These are phyloP conservation scores for Meles meles DNA, from an alignment of 2,113 vertebrate species.

Conservation along the genomic window DNA sequence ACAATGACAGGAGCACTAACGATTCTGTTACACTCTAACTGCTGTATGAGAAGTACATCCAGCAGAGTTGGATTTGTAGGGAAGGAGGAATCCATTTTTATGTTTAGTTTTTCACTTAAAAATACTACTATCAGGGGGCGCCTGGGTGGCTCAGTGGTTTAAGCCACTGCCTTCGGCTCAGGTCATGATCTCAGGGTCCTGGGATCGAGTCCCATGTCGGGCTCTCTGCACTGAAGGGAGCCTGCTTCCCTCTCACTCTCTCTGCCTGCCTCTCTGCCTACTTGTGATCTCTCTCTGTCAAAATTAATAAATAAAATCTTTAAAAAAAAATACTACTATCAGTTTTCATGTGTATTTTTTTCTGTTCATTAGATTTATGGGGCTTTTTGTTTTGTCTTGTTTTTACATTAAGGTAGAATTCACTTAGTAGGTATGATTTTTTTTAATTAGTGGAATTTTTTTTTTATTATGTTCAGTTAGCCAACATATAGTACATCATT, in stretches of 20 bases:
- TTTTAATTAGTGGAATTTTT: no score
- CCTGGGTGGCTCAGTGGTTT: no score
- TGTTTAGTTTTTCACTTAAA: neutral
- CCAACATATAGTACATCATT: neutral
- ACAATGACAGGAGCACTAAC: neutral
- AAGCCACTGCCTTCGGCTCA: no score
- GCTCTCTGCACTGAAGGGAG: no score
- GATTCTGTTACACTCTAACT: neutral
- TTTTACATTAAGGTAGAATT: neutral
- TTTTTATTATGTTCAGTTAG: neutral
- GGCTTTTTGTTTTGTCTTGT: neutral
- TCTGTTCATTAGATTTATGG: neutral
- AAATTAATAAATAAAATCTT: no score
- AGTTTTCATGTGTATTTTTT: neutral
- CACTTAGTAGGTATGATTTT: no score
- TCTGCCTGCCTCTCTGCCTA: no score
- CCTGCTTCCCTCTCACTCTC: no score
- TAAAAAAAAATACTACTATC: neutral
- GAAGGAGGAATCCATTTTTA: neutral
- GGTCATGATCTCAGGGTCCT: no score
- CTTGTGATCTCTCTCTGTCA: no score
- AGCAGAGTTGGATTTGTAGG: neutral
- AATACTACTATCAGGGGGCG: neutral
- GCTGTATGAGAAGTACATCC: neutral
- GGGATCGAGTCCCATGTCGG: no score